Conservation (phyloP, 1,140 invertebrate genomes). For the Ceratina australensis region DNA sequence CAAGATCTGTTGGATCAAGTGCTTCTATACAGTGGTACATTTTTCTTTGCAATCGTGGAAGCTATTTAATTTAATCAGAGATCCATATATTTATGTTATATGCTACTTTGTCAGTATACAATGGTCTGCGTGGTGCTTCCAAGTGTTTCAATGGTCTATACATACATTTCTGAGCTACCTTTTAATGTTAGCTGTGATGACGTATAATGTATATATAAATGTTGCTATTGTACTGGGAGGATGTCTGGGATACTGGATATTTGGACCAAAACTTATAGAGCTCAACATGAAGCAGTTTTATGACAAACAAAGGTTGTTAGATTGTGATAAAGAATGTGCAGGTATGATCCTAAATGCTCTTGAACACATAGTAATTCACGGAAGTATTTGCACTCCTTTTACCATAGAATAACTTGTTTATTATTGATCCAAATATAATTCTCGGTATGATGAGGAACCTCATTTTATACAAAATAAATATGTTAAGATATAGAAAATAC, state of each 20-base stretch:
- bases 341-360: constrained; percentile 58
- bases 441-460: no score
- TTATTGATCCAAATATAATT: no score
- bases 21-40: constrained; percentile 62
- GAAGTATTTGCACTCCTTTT: no score
- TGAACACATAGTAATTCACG: no score
- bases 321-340: constrained; percentile 70
- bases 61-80: constrained; percentile 15
- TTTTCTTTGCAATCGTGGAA: background rate
- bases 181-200: constrained; percentile 95
- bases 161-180: constrained; percentile 86
- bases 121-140: constrained; percentile 67
- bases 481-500: no score
- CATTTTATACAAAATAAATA: no score
- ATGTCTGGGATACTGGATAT: constrained; percentile 86
- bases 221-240: constrained; percentile 88
- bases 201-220: constrained; percentile 91
- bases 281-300: constrained; percentile 66
- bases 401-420: no score
- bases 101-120: constrained; percentile 50
- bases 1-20: constrained; percentile 43
- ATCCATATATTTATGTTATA: background rate
- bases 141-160: constrained; percentile 74
- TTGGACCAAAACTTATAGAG: constrained; percentile 76
- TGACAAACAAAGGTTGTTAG: constrained; percentile 47